phyloP scores from a whole-genome alignment of 2,113 vertebrate genomes.

The Callocephalon fimbriatum region DNA sequence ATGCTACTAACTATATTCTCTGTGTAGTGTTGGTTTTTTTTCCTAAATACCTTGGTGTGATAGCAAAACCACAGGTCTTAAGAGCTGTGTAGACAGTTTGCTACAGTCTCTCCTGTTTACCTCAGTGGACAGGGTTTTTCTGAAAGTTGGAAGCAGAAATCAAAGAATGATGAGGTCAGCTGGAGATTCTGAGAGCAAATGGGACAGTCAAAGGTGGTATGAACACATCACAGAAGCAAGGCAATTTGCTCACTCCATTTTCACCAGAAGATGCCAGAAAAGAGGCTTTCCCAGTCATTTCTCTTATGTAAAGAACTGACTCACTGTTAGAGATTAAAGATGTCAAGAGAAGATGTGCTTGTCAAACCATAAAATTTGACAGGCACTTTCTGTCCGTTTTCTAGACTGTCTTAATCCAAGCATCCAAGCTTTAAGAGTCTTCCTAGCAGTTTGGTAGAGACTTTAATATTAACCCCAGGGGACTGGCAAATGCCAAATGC shows the following conservation, averaged over 20 bases:
- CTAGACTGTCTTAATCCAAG: neutral
- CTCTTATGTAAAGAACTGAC: neutral
- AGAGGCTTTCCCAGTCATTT: neutral
- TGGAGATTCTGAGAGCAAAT: neutral
- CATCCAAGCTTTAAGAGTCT: neutral
- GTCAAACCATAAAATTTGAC: neutral
- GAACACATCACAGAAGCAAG: neutral
- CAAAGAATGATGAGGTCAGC: neutral
- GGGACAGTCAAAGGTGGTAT: neutral
- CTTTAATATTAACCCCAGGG: neutral
- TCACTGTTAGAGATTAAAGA: neutral
- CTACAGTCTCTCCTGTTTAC: neutral
- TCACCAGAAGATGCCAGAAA: neutral
- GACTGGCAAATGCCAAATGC: neutral
- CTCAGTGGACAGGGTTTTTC: neutral
- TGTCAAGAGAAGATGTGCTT: neutral
- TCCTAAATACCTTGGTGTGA: neutral
- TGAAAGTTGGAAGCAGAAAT: neutral
- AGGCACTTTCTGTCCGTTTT: neutral
- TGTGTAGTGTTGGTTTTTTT: fast-evolving
- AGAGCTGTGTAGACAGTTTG: neutral
- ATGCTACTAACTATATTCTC: neutral
- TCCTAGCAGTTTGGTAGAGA: neutral
- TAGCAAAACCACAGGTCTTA: neutral
- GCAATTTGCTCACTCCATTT: neutral